Conservation (phyloP, 2,888 invertebrate genomes). For the Heliothis peltigera region DNA sequence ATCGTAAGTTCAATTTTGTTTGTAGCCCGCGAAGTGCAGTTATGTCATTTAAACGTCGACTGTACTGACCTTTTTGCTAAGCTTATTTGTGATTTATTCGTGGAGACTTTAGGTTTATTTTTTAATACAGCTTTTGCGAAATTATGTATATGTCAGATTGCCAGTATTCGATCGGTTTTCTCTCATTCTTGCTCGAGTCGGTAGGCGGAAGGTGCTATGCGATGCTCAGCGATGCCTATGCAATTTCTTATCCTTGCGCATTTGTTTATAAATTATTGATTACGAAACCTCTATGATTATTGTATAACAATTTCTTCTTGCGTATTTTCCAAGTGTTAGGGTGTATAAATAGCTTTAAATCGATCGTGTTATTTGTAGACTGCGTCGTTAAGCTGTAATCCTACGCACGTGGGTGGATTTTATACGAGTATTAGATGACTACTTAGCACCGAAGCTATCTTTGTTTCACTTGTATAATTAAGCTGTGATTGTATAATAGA, state of each 20-base stretch:
- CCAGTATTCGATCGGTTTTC: neutral
- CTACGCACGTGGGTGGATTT: no score
- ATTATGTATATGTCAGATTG: neutral
- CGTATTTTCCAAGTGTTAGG: no score
- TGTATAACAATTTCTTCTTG: neutral
- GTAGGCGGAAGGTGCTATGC: neutral
- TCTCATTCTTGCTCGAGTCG: neutral
- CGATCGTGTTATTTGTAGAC: no score
- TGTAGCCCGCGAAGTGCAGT: conserved; percentile 17
- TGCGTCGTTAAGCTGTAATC: no score
- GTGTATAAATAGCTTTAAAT: no score
- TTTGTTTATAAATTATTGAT: neutral
- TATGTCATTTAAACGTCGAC: neutral
- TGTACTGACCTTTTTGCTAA: neutral
- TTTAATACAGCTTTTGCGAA: neutral
- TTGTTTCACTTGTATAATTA: no score
- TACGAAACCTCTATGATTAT: neutral
- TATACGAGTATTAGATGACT: no score
- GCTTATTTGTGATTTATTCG: neutral
- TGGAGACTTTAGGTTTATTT: neutral
- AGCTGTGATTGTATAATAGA: no score
- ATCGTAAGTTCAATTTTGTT: conserved; percentile 92
- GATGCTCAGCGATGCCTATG: neutral
- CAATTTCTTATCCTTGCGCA: neutral
- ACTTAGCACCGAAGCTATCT: no score